Base-by-base conservation (phyloP, 2,888 invertebrate genomes). In the Glyphotaelius pellucidus region DNA sequence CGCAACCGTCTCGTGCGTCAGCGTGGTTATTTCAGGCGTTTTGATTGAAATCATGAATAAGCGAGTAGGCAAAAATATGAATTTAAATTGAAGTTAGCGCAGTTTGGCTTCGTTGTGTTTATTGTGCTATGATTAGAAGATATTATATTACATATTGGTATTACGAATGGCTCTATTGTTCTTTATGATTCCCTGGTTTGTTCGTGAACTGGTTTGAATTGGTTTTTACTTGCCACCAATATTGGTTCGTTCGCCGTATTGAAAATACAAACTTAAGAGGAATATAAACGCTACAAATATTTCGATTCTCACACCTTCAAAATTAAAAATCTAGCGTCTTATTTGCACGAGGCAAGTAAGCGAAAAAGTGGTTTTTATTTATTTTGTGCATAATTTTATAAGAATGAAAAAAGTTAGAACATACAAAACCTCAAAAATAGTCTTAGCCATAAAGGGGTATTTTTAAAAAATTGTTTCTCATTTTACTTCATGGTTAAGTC, bases 1-100 rank as follows among this genome's bases (percentile, higher is more conserved):
- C 14, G 32, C 30, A 4, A 83, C 83, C 35, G 47, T 31, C 32
- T 83, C 47, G 90, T 90, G 90, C 90, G 90, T 90, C 90, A 90
- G 19, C 14, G 32, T 31, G 52, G 52, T 47, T 81, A 83, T 83
- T 42, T 84, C 15, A 2, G 30, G 19, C 47, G 86, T 15, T 42
- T 86, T 47, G 86, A 86, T 86, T 38, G n/a, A 42, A 42, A 38
- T 86, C 42, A 47, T 38, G 25, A n/a, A 86, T 86, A 86, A 86
- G 42, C 42, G 47, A 47, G 42, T n/a, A 42, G 30, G 47, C 86
- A 30, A 38, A 86, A 86, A 86, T 86, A 86, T 83, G 38, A 83
- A 83, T 83, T 25, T 83, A 35, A 35, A 83, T 35, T 19, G 32
- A 35, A 38, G 83, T 38, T 35, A 35, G 83, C 83, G 83, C 83